Evolutionary conservation across 2,888 invertebrate genomes (phyloP).

Genomic region (Notodonta ziczac): DNA sequence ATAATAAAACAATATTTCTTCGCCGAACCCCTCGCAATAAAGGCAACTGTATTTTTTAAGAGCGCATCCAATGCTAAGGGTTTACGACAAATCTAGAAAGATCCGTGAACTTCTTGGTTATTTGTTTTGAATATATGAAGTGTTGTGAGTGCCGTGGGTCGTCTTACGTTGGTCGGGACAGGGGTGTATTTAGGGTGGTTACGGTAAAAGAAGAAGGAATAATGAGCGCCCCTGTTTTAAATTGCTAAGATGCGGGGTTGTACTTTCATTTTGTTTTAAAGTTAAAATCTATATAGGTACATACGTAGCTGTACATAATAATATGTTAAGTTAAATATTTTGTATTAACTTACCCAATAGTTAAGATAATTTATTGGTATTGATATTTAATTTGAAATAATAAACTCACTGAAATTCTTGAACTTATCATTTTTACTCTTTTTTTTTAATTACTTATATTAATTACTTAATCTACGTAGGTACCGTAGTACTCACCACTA

Average conservation of each 20-base stretch:
- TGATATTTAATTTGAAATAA: too few relatives aligned
- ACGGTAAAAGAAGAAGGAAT: constrained; percentile 70
- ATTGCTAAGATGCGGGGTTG: constrained; percentile 68
- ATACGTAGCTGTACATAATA: too few relatives aligned
- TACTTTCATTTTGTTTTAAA: constrained; percentile 29
- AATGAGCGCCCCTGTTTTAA: constrained; percentile 69
- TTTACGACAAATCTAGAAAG: constrained; percentile 49
- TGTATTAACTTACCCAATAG: too few relatives aligned
- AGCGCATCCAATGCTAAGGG: constrained; percentile 48
- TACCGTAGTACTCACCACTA: too few relatives aligned
- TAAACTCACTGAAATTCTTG: too few relatives aligned
- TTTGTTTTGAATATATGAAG: constrained; percentile 11
- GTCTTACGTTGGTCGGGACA: constrained; percentile 40
- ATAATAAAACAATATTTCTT: constrained; percentile 51
- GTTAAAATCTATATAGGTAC: background rate
- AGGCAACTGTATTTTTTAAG: constrained; percentile 61
- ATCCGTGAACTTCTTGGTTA: constrained; percentile 25
- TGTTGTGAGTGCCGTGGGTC: constrained; percentile 35
- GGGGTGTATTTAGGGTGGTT: constrained; percentile 44
- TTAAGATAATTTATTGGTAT: too few relatives aligned
- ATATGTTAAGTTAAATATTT: too few relatives aligned
- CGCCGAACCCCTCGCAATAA: constrained; percentile 61
- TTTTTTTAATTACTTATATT: too few relatives aligned
- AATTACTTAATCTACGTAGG: too few relatives aligned
- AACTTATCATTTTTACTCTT: too few relatives aligned